Evolutionary conservation across 2,797 vertebrate genomes (phyloP), one percentile per base, ranked within the genome.

Genomic region (Ispidina picta): DNA sequence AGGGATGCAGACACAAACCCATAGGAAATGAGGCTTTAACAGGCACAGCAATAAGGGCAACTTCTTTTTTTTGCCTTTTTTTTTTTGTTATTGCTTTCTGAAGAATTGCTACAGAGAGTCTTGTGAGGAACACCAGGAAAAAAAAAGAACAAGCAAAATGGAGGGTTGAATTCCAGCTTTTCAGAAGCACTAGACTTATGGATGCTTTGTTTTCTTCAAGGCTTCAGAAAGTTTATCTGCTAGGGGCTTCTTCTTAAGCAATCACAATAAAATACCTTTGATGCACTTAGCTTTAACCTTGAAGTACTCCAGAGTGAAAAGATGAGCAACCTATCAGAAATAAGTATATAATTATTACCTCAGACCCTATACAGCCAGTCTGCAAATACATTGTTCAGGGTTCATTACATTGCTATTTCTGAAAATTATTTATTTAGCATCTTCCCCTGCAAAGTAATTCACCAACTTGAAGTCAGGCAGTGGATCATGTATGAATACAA

Each of bases 251-350:
- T 83, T 91, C 71, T 89, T 49, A 80, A 74, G 39, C 64, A 88
- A 60, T 87, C 74, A 79, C 21, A 80, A 41, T 65, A 86, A 78
- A 91, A 92, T 92, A 94, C 88, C 88, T 95, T 91, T 59, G 88
- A 84, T 21, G 74, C 78, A 60, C 62, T 92, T 80, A 88, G 75
- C 69, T 92, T 92, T 94, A 92, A 93, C 70, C 79, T 91, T 92
- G 73, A 92, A 92, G 74, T 70, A 74, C 52, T 92, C 92, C 90
- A 90, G 49, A 89, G 69, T 63, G 82, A 87, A 90, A 95, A 80
- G 83, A 87, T 90, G 90, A 83, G 69, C 90, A 89, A 93, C 92
- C 81, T 91, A 95, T 74, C 82, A 92, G 92, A 96, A 94, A 94
- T 69, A 96, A 95, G 79, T 85, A 89, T 51, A 73, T 6, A 75